A percentile compares a stretch with the other conserved stretches of the same genome.
Evolutionary conservation across 1,140 invertebrate species (phyloP).

Genomic region (Meloidogyne hapla): DNA sequence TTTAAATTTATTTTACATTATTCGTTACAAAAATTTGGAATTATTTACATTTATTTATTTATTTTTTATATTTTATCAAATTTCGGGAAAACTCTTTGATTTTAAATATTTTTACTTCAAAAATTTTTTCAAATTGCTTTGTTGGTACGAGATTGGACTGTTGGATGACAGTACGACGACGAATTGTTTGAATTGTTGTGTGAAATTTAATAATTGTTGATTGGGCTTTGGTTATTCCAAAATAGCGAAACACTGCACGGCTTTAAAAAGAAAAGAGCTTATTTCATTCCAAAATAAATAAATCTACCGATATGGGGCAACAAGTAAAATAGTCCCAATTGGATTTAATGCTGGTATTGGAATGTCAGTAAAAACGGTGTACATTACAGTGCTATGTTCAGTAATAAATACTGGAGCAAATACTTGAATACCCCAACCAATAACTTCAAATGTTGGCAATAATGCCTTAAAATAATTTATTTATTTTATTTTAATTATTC

Average conservation of each 20-base stretch:
- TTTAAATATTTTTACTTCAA: too few relatives aligned
- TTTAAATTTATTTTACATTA: too few relatives aligned
- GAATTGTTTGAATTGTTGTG: not conserved
- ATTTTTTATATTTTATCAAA: too few relatives aligned
- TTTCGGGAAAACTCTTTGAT: too few relatives aligned
- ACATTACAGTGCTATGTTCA: not conserved
- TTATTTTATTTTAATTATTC: too few relatives aligned
- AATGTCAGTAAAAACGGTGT: not conserved
- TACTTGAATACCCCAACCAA: not conserved
- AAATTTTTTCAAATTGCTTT: too few relatives aligned
- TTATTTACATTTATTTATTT: too few relatives aligned
- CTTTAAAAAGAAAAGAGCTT: too few relatives aligned
- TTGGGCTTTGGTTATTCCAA: not conserved
- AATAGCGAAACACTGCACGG: not conserved
- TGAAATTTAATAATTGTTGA: not conserved
- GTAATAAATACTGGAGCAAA: not conserved
- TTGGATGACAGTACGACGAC: too few relatives aligned
- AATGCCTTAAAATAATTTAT: not conserved
- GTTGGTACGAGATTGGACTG: too few relatives aligned
- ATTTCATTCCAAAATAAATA: not conserved
- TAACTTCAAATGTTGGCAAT: not conserved
- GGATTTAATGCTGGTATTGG: not conserved
- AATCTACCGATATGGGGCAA: not conserved
- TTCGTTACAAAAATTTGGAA: too few relatives aligned
- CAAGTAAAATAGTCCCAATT: not conserved